A percentile compares a stretch with the other conserved stretches of the same genome.
phyloP scores from a whole-genome alignment of 2,888 invertebrate species.

The Tanypteryx hageni region DNA sequence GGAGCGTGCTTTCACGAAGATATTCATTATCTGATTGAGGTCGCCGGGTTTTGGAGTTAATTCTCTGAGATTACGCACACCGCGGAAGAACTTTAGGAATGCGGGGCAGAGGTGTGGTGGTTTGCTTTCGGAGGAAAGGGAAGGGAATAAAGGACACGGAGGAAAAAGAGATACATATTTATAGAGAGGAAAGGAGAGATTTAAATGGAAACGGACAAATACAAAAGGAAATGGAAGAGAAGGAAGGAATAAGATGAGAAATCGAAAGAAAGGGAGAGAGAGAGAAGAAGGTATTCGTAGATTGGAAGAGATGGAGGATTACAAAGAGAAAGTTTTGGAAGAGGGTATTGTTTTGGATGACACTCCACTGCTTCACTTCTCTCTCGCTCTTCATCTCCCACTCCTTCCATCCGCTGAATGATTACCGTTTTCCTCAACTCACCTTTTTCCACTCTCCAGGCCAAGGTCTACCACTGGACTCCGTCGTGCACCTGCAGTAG shows the following conservation, averaged over 20 bases:
- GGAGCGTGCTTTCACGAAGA: neutral
- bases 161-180: neutral
- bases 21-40: slow-evolving; percentile 7
- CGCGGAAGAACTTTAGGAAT: neutral
- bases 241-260: no score
- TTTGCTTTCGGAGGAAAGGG: neutral
- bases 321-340: no score
- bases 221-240: no score
- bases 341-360: neutral
- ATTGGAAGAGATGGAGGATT: no score
- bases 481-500: slow-evolving; percentile 37
- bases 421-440: neutral
- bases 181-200: neutral
- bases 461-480: neutral
- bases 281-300: no score
- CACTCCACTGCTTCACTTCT: no score
- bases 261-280: no score
- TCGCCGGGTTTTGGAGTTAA: neutral
- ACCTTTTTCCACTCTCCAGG: neutral
- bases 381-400: neutral
- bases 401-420: neutral
- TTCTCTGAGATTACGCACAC: neutral
- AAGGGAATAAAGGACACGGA: neutral
- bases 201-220: no score
- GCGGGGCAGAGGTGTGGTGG: neutral